Evolutionary conservation across 2,888 invertebrate genomes (phyloP), one percentile per base, ranked within the genome.

Genomic region (Drosophila borealis): DNA sequence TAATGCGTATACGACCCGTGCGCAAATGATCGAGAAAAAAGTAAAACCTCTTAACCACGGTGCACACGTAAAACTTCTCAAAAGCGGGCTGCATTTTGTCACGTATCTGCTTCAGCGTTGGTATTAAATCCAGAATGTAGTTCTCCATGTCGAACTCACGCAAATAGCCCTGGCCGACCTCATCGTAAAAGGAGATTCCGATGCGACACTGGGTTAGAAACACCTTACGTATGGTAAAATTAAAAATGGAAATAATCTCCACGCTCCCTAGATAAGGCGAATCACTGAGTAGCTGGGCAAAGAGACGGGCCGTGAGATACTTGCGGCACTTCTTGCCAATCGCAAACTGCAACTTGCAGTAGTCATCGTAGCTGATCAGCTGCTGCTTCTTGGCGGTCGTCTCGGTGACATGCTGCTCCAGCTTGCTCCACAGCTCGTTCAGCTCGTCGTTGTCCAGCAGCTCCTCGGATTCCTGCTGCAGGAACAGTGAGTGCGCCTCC

Each of bases 161-260:
- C 8, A 98, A 94, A 90, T 96, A 98, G 13, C 98, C 98, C 91
- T 98, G 97, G 0, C 99, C 99, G 1, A 96, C 96, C 50, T 96
- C 96, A 92, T 99, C 99, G 91, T 98, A 98, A 36, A 98, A 93
- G 0, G 98, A 97, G 25, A 99, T 93, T 0, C 98, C 98, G 61
- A 99, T 97, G 89, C 98, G 94, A 0, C 98, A 98, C 93, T 99
- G 98, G 89, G 97, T 97, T 49, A 98, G 93, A 98, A 98, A 99
- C 8, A 98, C 97, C 90, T 98, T 96, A 13, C 97, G 94, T 98
- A 98, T 97, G 0, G 98, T 96, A 90, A 98, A 99, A 92, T 98
- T 98, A 92, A 98, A 98, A 67, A 99, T 94, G 0, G 97, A 96
- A 91, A 96, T 96, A 17, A 98, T 97, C 19, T 97, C 96, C 34